Evolutionary conservation across 2,888 invertebrate genomes (phyloP).

Genomic region (Nomada ferruginata): DNA sequence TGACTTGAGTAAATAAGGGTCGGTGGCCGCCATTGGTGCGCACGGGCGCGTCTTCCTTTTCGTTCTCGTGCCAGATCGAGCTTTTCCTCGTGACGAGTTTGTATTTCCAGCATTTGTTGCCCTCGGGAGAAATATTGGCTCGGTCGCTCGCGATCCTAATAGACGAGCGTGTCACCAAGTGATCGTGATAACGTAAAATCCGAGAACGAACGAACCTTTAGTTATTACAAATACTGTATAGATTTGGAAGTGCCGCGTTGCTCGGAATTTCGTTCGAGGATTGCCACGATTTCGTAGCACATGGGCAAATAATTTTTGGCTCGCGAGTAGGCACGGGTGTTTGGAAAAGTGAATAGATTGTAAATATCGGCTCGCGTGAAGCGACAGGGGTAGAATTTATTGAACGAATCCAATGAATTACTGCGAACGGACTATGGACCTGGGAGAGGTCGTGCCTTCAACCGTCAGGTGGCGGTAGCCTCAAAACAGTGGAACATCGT

Average conservation of each 20-base stretch:
- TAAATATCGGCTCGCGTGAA: not conserved
- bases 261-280: conserved; percentile 44
- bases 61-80: conserved; percentile 71
- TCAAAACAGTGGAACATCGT: conserved; percentile 80
- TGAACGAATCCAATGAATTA: conserved; percentile 66
- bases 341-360: not conserved
- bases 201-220: conserved; percentile 59
- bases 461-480: conserved; percentile 80
- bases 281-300: not conserved
- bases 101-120: conserved; percentile 39
- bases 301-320: not conserved
- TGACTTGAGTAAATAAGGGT: conserved; percentile 81
- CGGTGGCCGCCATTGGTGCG: conserved; percentile 81
- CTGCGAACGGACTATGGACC: conserved; percentile 76
- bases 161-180: conserved; percentile 46
- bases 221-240: conserved; percentile 75
- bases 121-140: conserved; percentile 43
- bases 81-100: conserved; percentile 47
- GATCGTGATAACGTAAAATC: conserved; percentile 62
- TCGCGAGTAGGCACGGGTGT: conserved; percentile 11
- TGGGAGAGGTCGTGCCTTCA: conserved; percentile 73
- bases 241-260: conserved; percentile 78
- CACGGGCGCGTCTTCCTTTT: conserved; percentile 82
- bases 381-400: conserved; percentile 51
- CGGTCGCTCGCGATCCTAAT: conserved; percentile 24